Conservation (phyloP, 2,797 vertebrate species). For the Fistularia commersonii region DNA sequence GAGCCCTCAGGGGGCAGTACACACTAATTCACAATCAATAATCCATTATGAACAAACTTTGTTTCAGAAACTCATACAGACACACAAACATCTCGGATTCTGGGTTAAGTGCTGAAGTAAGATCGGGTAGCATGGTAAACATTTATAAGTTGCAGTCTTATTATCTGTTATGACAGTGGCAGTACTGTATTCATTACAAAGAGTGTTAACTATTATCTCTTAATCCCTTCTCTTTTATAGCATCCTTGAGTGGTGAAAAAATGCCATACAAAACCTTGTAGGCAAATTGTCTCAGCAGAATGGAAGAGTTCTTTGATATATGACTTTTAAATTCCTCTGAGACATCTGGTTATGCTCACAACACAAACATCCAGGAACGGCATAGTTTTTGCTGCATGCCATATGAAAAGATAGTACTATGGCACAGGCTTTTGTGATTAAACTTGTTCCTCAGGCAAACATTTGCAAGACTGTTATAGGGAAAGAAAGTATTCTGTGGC, state of each 20-base stretch:
- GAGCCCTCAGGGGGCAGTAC: slow-evolving; percentile 81
- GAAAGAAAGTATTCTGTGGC: slow-evolving; percentile 44
- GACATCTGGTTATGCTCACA: slow-evolving; percentile 12
- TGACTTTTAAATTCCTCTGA: slow-evolving; percentile 1
- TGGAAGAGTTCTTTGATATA: slow-evolving; percentile 5
- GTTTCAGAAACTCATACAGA: slow-evolving; percentile 66
- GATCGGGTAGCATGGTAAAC: neutral
- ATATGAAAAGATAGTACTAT: slow-evolving; percentile 9
- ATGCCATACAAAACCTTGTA: neutral
- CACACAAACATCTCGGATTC: slow-evolving; percentile 35
- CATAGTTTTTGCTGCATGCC: slow-evolving; percentile 2
- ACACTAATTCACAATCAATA: slow-evolving; percentile 89
- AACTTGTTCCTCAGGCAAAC: slow-evolving; percentile 34
- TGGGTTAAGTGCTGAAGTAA: slow-evolving; percentile 11
- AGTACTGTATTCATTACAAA: too few species aligned
- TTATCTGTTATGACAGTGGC: too few species aligned
- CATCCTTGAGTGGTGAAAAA: neutral
- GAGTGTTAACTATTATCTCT: too few species aligned
- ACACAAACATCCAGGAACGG: slow-evolving; percentile 9
- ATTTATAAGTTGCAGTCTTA: neutral
- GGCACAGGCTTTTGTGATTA: slow-evolving; percentile 12
- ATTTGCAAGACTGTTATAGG: slow-evolving; percentile 26
- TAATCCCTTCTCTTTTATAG: neutral
- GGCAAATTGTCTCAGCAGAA: slow-evolving; percentile 1
- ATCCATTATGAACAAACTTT: slow-evolving; percentile 92